Evolutionary conservation across 2,797 vertebrate species (phyloP), one percentile per base, ranked within the genome.

Genomic region (Bufotes viridis): DNA sequence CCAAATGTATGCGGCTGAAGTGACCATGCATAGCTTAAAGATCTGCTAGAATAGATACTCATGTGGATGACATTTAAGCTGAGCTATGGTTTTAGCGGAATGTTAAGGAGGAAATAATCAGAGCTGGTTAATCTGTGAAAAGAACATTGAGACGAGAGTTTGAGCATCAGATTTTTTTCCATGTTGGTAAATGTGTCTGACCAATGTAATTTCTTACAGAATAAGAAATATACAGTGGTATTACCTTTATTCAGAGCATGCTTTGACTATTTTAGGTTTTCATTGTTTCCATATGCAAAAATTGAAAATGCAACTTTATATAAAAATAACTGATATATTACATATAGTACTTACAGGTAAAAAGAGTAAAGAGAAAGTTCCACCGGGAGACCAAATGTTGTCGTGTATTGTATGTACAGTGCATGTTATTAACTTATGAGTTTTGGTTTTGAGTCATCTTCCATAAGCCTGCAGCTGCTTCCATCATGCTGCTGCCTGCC

Each of bases 21-120:
- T 85, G 83, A 85, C 83, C 83, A 85, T 85, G 72, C 83, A 78
- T 85, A 78, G 70, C 29, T 84, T 84, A 84, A 84, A 74, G 70
- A 76, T 76, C 83, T 42, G 83, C 29, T 57, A 29, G 82, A 84
- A 72, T 84, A 84, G 69, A 84, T 74, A 76, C 55, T 84, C 69
- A 61, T 18, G 57, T 61, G 57, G 83, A 74, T 85, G 83, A 85
- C 83, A 85, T 85, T 85, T 85, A 85, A 63, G 58, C 69, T 85
- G 58, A 85, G 70, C 83, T 85, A 85, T n/a, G 58, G 70, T 42
- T 84, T 85, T 74, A 76, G 72, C 65, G 26, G 83, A 76, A 85
- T 76, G 34, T 84, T 75, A 84, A 85, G 34, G 70, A 74, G 83
- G 58, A 76, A 61, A 76, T 61, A 76, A 75, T 85, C 53, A 42